Evolutionary conservation across 2,113 vertebrate genomes (phyloP), one percentile per base, ranked within the genome.

Genomic region (Pangasianodon hypophthalmus): DNA sequence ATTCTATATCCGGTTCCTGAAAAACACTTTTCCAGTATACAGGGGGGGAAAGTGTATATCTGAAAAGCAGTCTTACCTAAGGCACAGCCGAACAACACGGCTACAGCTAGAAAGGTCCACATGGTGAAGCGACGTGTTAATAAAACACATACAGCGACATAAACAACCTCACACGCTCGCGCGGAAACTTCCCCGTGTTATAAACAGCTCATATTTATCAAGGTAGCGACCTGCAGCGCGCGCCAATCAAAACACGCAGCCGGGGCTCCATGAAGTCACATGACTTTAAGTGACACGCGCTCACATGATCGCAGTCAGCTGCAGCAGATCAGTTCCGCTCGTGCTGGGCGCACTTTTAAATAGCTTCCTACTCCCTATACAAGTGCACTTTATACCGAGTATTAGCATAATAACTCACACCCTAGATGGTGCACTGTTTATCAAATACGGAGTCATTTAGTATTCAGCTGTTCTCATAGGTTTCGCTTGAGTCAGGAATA

Each of bases 31-130:
- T 1, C 21, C 19, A 77, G 41, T 29, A 79, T 4, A 24, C 41
- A 41, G 19, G 2, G 5, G n/a, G n/a, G 2, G 14, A 71, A 19
- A 19, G 16, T 0, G 1, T 41, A 3, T 44, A 14, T 73, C 71
- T 73, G 3, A 37, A 41, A 8, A 6, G 26, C 6, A 86, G 16
- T 18, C 62, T 69, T 86, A 86, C 84, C 95, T 83, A 32, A 41
- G 13, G 75, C 85, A 83, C 91, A 85, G 58, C 81, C 89, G 85
- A 95, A 19, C 79, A 96, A 21, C 69, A 89, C 87, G 4, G 69
- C 90, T 16, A 79, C 90, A 48, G 90, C 19, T 60, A 32, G 83
- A 73, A 92, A 85, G 69, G 9, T 46, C 90, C 46, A 81, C 94
- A 95, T 95, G 6, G 4, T 91, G 48, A 37, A 69, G 7, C 0